These are phyloP conservation scores for Odontomyia ornata DNA, from an alignment of 2,888 invertebrate genomes.

Conservation along the genomic window DNA sequence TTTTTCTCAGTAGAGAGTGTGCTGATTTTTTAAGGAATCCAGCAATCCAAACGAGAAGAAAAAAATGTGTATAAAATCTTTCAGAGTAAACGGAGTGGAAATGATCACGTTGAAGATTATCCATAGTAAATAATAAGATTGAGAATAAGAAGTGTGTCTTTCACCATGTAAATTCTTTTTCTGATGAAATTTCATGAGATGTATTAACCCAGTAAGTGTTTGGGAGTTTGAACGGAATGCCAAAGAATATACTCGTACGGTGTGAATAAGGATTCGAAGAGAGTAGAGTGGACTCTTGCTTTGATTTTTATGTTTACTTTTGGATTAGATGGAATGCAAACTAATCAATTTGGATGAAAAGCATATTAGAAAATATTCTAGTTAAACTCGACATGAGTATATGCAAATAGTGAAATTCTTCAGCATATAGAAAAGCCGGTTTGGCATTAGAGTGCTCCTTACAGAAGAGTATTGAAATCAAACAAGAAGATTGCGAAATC, in stretches of 20 bases:
- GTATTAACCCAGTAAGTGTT: constrained; percentile 4
- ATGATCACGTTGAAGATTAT: constrained; percentile 35
- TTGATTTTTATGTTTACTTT: no score
- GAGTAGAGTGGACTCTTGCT: no score
- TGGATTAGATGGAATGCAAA: no score
- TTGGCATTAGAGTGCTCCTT: no score
- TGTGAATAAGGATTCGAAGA: no score
- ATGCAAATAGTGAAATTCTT: no score
- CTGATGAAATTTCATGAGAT: background rate
- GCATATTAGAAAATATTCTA: no score
- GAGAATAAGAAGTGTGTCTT: constrained; percentile 23
- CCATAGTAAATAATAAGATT: constrained; percentile 25
- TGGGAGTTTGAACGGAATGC: background rate
- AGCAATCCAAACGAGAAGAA: constrained; percentile 3
- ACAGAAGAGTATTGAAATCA: no score
- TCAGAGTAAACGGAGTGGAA: constrained; percentile 37
- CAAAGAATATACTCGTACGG: background rate
- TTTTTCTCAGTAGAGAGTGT: constrained; percentile 18
- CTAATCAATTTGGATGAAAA: no score
- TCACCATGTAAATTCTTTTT: background rate
- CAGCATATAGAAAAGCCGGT: no score
- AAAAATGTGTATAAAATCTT: constrained; percentile 17
- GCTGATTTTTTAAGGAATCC: constrained; percentile 42
- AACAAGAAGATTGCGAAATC: no score
- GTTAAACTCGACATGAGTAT: no score